These are phyloP conservation scores for Cranoglanis bouderius DNA, from an alignment of 2,113 vertebrate genomes.

Conservation along the genomic window DNA sequence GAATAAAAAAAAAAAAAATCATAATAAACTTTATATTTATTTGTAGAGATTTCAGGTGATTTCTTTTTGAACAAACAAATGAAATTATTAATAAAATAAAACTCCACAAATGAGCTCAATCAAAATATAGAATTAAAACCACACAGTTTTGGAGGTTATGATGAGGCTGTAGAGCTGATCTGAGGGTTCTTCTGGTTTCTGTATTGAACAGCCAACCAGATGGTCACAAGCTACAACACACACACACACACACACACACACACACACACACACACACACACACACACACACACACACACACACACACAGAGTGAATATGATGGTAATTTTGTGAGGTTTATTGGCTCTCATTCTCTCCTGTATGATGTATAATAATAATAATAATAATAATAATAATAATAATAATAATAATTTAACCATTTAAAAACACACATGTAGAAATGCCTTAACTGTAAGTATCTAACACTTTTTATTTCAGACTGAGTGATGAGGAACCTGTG, in stretches of 20 bases:
- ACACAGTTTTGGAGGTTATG: neutral
- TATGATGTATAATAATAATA: neutral
- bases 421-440: no score
- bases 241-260: conserved; percentile 3
- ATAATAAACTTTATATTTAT: neutral
- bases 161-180: neutral
- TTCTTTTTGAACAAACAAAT: neutral
- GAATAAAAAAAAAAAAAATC: neutral
- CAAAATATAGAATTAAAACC: neutral
- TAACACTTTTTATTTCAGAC: neutral
- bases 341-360: neutral
- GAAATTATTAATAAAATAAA: neutral
- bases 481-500: conserved; percentile 74
- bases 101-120: neutral
- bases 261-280: neutral
- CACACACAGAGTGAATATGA: neutral
- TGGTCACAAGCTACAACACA: neutral
- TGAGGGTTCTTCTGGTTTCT: neutral
- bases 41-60: neutral
- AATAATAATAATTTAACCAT: neutral
- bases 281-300: neutral
- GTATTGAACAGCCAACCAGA: conserved; percentile 25
- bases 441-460: no score
- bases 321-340: neutral
- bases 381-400: neutral